Base-by-base conservation (phyloP, 2,797 vertebrate species). In the Xerus rutilus region DNA sequence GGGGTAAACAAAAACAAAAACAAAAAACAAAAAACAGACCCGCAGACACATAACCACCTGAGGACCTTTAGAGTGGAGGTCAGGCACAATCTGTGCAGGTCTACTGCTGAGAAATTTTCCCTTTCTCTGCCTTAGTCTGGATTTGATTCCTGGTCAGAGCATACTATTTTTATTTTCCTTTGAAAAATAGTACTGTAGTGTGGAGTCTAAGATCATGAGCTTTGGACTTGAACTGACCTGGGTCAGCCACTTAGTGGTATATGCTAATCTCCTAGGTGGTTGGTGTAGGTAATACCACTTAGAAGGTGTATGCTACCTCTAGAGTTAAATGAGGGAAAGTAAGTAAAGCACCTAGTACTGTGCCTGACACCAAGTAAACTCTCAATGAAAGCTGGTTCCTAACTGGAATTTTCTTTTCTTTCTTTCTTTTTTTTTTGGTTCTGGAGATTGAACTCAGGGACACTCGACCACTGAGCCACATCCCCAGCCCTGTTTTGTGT, bases 331-430 rank as follows among this genome's bases (percentile, higher is more conserved):
- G 67, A 81, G 39, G 84, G 79, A 89, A 62, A 28, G 52, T 59
- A 86, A 70, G 73, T 59, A 88, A 95, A 72, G 67, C 67, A 69
- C 21, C 83, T 81, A 92, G 64, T 28, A 70, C 35, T 39, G 78
- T 73, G 39, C 35, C 43, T 76, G 49, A n/a, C n/a, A 81, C 39
- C 21, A 72, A 89, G 47, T 49, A 69, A 47, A 81, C 1, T 43
- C 52, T 76, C 81, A 87, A 8, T 73, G 54, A 92, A 88, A 91
- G 20, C 72, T 91, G 83, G n/a, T 83, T 95, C 72, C 49, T 96
- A 90, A 86, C 35, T 91, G 74, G 39, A 95, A 76, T 95, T 96
- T 92, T 94, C 84, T 95, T 96, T 92, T 94, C 84, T 39, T 39
- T 39, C 39, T 39, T 39, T 3, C 3, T 39, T 39, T 39, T 39